Conservation (phyloP, 2,113 vertebrate genomes). For the Delphinapterus leucas region DNA sequence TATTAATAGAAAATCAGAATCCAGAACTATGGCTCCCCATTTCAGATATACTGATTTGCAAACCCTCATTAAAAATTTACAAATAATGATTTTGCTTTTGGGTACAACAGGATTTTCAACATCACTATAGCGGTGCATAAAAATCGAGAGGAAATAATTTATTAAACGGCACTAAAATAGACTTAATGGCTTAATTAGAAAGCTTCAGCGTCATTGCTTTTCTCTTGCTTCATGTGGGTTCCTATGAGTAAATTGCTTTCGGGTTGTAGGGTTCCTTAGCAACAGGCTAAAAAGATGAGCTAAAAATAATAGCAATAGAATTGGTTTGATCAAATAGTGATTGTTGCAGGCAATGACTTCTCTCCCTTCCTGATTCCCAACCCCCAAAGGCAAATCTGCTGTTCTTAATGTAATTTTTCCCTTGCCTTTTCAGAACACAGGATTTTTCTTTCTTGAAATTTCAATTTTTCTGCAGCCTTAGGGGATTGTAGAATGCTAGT, state of each 20-base stretch:
- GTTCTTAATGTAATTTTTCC: not conserved
- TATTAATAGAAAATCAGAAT: not conserved
- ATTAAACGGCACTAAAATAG: not conserved
- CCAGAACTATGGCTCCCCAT: not conserved
- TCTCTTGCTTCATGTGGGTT: not conserved
- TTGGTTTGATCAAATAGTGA: constrained; percentile 7
- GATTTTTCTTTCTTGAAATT: not conserved
- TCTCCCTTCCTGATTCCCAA: not conserved
- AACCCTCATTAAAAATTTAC: not conserved
- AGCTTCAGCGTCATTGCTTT: constrained; percentile 21
- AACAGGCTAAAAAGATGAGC: constrained; percentile 1
- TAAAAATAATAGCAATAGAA: constrained; percentile 30
- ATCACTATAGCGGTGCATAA: not conserved
- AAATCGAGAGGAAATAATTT: not conserved
- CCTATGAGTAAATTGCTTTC: constrained; percentile 45
- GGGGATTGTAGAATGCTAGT: not conserved
- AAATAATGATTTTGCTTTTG: not conserved
- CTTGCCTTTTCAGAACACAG: not conserved
- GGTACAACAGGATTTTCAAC: not conserved
- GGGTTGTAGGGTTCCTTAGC: constrained; percentile 30
- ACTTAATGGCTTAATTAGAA: not conserved
- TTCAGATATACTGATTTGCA: not conserved
- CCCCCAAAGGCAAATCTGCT: not conserved
- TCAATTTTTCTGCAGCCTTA: not conserved
- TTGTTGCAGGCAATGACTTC: not conserved